Evolutionary conservation across 2,113 vertebrate genomes (phyloP).

Genomic region (Meriones unguiculatus): DNA sequence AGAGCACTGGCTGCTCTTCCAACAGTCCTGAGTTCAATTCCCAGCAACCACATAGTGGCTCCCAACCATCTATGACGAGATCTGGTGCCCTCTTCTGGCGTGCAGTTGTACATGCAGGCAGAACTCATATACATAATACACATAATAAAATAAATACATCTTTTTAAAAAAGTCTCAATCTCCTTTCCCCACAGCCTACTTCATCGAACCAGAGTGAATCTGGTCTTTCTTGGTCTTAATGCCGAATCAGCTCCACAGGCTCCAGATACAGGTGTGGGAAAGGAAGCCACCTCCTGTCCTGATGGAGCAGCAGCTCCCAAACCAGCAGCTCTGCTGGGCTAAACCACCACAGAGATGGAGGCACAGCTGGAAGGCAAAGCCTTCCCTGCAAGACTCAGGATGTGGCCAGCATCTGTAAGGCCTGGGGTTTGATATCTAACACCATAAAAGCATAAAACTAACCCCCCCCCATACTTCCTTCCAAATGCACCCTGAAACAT

Average conservation of each 20-base stretch:
- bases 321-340: accelerated
- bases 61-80: too few relatives aligned
- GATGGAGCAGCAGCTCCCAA: background rate
- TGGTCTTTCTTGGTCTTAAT: background rate
- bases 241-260: background rate
- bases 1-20: too few relatives aligned
- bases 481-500: background rate
- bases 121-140: too few relatives aligned
- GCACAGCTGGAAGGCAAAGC: accelerated
- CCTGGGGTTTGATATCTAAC: background rate
- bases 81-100: too few relatives aligned
- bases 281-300: accelerated
- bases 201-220: too few relatives aligned
- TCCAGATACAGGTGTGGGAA: background rate
- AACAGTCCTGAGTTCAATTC: too few relatives aligned
- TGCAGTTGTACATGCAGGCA: too few relatives aligned
- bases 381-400: background rate
- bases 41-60: too few relatives aligned
- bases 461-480: background rate
- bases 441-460: background rate
- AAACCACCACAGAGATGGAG: background rate
- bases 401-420: background rate
- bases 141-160: too few relatives aligned
- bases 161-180: background rate
- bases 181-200: background rate